Conservation (phyloP, 1,140 invertebrate species). For the Papilio glaucus region DNA sequence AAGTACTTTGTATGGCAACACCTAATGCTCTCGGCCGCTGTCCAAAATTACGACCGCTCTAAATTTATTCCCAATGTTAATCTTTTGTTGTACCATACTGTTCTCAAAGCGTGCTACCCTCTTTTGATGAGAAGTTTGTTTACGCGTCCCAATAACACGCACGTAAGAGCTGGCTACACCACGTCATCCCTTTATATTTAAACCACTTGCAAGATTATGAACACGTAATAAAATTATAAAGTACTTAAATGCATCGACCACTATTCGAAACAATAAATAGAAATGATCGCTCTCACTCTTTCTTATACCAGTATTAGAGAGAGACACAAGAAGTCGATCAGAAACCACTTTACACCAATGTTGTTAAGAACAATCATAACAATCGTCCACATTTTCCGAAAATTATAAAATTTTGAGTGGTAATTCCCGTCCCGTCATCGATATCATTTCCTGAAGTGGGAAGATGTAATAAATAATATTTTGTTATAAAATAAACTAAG, state of each 20-base stretch:
- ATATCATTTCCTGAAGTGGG: too few relatives aligned
- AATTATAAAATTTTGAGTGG: too few relatives aligned
- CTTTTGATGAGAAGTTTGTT: conserved; percentile 54
- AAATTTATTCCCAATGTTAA: conserved; percentile 70
- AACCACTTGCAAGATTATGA: conserved; percentile 29
- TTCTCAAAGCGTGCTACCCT: conserved; percentile 62
- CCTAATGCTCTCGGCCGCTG: conserved; percentile 55
- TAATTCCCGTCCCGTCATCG: too few relatives aligned
- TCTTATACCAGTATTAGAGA: too few relatives aligned
- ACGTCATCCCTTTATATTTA: conserved; percentile 28
- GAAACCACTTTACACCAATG: too few relatives aligned
- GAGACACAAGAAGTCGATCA: too few relatives aligned
- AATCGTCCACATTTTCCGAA: too few relatives aligned
- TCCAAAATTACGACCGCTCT: conserved; percentile 65
- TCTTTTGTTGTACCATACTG: conserved; percentile 64
- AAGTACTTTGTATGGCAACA: conserved; percentile 51
- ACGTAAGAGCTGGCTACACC: conserved; percentile 8
- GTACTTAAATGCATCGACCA: not conserved
- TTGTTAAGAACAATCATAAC: too few relatives aligned
- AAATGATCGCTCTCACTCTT: too few relatives aligned
- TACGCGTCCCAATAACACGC: conserved; percentile 38
- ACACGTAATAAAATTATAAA: conserved; percentile 12
- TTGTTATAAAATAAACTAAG: too few relatives aligned
- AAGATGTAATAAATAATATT: too few relatives aligned
- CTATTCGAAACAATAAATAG: too few relatives aligned